These are phyloP conservation scores for Odontamblyopus lacepedii DNA, from an alignment of 2,797 vertebrate species.

Conservation along the genomic window DNA sequence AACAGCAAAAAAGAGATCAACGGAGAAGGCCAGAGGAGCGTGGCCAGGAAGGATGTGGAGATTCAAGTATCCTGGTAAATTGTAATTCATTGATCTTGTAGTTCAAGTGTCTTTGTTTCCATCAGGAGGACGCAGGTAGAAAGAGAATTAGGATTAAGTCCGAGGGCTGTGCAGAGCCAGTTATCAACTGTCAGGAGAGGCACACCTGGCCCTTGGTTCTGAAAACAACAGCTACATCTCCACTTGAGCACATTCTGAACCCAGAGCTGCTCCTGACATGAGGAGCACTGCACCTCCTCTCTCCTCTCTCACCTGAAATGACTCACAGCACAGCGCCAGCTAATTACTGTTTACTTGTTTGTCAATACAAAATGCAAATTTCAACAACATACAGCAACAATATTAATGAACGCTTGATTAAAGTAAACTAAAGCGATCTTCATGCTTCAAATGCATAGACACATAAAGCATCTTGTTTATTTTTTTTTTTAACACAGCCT, in stretches of 20 bases:
- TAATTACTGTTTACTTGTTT: slow-evolving; percentile 44
- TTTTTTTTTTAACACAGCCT: not conserved
- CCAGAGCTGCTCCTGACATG: slow-evolving; percentile 40
- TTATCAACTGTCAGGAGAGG: slow-evolving; percentile 30
- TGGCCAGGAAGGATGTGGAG: slow-evolving; percentile 84
- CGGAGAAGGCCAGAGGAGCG: slow-evolving; percentile 77
- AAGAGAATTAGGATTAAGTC: slow-evolving; percentile 33
- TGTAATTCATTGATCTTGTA: slow-evolving; percentile 34
- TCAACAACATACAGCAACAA: slow-evolving; percentile 20
- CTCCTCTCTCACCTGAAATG: slow-evolving; percentile 39
- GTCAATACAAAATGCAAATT: slow-evolving; percentile 28
- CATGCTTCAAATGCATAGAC: not conserved
- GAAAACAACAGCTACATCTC: slow-evolving; percentile 24
- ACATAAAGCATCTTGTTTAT: not conserved
- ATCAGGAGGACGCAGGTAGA: slow-evolving; percentile 4
- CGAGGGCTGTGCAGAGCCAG: slow-evolving; percentile 22
- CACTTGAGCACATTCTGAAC: slow-evolving; percentile 16
- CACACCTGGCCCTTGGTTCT: slow-evolving; percentile 32
- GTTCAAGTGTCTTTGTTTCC: slow-evolving; percentile 24
- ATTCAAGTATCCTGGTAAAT: slow-evolving; percentile 94
- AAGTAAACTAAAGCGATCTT: not conserved
- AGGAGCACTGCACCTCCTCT: slow-evolving; percentile 26
- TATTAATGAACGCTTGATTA: slow-evolving; percentile 9
- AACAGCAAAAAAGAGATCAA: slow-evolving; percentile 78
- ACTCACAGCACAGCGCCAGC: slow-evolving; percentile 43